Evolutionary conservation across 2,797 vertebrate species (phyloP), one percentile per base, ranked within the genome.

Genomic region (Tenualosa ilisha): DNA sequence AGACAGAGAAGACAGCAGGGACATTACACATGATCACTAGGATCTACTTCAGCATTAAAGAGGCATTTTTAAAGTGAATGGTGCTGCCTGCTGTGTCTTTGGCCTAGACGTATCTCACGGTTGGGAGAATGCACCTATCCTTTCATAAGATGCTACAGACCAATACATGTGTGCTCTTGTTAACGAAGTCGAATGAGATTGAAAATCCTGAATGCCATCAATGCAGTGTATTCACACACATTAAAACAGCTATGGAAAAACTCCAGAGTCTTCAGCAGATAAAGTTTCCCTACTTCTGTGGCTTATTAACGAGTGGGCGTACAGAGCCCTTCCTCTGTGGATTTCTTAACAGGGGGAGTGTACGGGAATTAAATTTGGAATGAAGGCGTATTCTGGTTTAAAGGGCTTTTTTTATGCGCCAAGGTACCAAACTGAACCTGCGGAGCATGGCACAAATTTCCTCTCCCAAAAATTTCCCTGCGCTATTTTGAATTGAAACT

Each of bases 221-320:
- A 20, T 46, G 40, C 1, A 9, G 20, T 46, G 72, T 79, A 43
- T 79, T 43, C 40, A 5, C 17, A 79, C 72, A 79, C 72, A 79
- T 79, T 79, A 46, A 79, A 79, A 79, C 72, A 79, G 72, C 72
- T 79, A 79, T 40, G 40, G 26, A 79, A 79, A 79, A 79, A 75
- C 31, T 75, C 68, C 37, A 37, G 68, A 79, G 72, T 79, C 15
- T 79, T 46, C 40, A 22, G 72, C 72, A 79, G 72, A 46, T 79
- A 79, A 79, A 46, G 72, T 79, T 79, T 13, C 17, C 17, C 37
- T 46, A n/a, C 72, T 79, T 79, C 72, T 79, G 37, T 46, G 40
- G 37, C 72, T 79, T 79, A 79, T 79, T 79, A 79, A 40, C 40
- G 40, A 17, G 72, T 79, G 72, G 72, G 72, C 40, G 40, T 79